Conservation (phyloP, 2,797 vertebrate species). For the Falco concolor region DNA sequence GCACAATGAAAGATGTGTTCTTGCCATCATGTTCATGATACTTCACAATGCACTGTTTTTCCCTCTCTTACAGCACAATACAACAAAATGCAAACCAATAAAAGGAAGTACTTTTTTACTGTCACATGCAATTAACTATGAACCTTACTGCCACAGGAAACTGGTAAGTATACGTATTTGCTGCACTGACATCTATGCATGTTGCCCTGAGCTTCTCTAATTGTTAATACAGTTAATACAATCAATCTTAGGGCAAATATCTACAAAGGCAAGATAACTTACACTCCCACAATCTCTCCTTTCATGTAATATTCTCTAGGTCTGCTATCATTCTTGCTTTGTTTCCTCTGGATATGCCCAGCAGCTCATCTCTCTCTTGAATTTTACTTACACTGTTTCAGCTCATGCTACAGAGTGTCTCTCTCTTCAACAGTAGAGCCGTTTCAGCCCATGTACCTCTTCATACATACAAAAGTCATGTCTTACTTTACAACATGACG, state of each 20-base stretch:
- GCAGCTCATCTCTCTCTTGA: not conserved
- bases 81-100: not conserved
- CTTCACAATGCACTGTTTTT: not conserved
- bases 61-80: not conserved
- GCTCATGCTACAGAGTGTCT: not conserved
- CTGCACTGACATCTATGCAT: not conserved
- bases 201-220: not conserved
- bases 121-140: not conserved
- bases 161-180: not conserved
- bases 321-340: not conserved
- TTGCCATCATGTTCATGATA: not conserved
- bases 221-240: not conserved
- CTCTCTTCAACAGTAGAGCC: not conserved
- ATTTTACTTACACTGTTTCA: not conserved
- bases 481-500: not conserved
- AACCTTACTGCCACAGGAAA: constrained; percentile 4
- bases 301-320: not conserved
- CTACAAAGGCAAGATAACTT: not conserved
- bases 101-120: constrained; percentile 15
- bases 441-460: not conserved
- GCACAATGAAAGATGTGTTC: not conserved
- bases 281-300: not conserved
- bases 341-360: not conserved
- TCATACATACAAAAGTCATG: accelerated
- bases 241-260: not conserved